Conservation (phyloP, 2,113 vertebrate genomes). For the Laterallus jamaicensis region DNA sequence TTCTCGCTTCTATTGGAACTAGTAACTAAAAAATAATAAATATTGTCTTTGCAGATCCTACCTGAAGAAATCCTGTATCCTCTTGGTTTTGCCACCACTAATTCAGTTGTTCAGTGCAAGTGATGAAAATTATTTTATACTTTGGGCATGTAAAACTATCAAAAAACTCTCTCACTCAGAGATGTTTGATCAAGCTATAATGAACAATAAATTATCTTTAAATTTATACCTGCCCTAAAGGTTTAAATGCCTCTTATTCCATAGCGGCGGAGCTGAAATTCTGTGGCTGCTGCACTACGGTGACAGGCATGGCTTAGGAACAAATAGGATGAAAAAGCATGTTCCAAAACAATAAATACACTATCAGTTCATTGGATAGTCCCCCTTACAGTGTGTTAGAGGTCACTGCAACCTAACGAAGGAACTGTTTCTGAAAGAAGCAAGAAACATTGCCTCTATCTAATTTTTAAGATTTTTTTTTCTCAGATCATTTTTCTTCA, state of each 20-base stretch:
- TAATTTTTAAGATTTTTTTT: not conserved
- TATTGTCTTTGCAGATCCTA: not conserved
- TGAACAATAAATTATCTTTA: not conserved
- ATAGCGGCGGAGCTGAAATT: not conserved
- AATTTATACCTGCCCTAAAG: not conserved
- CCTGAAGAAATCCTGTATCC: constrained; percentile 27
- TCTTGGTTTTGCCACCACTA: not conserved
- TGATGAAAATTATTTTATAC: not conserved
- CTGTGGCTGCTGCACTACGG: not conserved
- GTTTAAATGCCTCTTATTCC: not conserved
- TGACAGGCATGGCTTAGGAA: not conserved
- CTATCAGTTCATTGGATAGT: not conserved
- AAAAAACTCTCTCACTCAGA: not conserved
- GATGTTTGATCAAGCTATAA: not conserved
- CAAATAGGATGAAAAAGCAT: not conserved
- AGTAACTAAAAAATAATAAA: constrained; percentile 10
- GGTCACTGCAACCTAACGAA: not conserved
- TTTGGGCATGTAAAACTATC: not conserved
- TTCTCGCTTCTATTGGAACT: constrained; percentile 34
- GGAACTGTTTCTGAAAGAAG: not conserved
- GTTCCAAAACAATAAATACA: not conserved
- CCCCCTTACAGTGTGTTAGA: not conserved
- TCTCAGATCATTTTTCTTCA: not conserved
- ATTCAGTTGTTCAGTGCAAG: not conserved
- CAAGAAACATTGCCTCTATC: not conserved